Evolutionary conservation across 2,888 invertebrate species (phyloP).

Genomic region (Drosophila formosana): DNA sequence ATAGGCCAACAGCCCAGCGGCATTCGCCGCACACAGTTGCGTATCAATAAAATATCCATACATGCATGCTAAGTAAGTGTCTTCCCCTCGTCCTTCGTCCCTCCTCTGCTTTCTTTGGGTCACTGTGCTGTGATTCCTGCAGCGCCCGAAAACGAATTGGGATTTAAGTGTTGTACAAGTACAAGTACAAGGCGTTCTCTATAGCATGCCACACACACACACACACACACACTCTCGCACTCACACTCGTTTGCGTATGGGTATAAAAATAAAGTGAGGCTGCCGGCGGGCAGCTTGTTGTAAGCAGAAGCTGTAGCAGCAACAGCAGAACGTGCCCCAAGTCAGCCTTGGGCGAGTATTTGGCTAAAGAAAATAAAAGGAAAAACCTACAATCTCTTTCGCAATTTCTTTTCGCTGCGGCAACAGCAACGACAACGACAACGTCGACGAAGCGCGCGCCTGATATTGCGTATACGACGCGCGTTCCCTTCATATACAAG

Average conservation of each 20-base stretch:
- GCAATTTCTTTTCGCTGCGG: constrained; percentile 5
- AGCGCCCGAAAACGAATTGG: constrained; percentile 69
- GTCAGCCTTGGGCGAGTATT: constrained; percentile 31
- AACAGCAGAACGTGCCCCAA: constrained; percentile 51
- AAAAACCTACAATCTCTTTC: constrained; percentile 16
- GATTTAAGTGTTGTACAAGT: constrained; percentile 75
- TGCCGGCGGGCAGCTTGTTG: constrained; percentile 43
- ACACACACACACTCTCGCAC: not conserved
- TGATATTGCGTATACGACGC: constrained; percentile 70
- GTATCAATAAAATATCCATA: constrained; percentile 81
- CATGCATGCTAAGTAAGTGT: constrained; percentile 80
- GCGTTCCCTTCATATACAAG: not conserved
- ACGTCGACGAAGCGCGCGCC: constrained; percentile 3
- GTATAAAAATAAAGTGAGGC: constrained; percentile 67
- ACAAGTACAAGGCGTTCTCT: constrained; percentile 64
- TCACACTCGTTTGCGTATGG: not conserved
- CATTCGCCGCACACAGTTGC: constrained; percentile 62
- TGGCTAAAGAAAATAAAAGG: constrained; percentile 15
- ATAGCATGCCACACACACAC: not conserved
- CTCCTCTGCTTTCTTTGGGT: constrained; percentile 26
- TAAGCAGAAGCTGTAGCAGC: constrained; percentile 21
- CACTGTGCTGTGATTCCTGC: constrained; percentile 71
- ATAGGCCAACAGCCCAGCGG: constrained; percentile 44
- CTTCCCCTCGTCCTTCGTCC: constrained; percentile 8
- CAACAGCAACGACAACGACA: constrained; percentile 11